Percentiles rank a stretch among this genome's conserved stretches.
phyloP scores from a whole-genome alignment of 2,888 invertebrate species.

The Parascotia fuliginaria region DNA sequence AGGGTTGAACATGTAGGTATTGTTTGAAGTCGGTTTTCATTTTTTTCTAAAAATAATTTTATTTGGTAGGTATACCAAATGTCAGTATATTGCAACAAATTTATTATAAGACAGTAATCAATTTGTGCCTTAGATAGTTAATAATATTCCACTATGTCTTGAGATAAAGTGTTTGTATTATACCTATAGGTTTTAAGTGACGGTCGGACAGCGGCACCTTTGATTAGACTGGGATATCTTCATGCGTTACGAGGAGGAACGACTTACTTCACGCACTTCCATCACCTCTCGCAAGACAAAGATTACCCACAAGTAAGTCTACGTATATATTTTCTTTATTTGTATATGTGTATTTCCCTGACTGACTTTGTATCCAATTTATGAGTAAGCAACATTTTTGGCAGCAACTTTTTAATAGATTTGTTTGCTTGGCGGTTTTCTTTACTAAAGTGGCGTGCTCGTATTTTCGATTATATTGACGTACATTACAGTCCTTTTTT shows the following conservation, averaged over 20 bases:
- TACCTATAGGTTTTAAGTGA: constrained; percentile 90
- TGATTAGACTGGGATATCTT: constrained; percentile 91
- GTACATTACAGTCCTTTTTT: constrained; percentile 14
- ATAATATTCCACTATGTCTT: too few species aligned
- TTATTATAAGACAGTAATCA: too few species aligned
- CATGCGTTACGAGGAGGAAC: constrained; percentile 92
- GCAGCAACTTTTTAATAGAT: constrained; percentile 32
- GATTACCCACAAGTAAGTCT: constrained; percentile 89
- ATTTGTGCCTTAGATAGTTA: too few species aligned
- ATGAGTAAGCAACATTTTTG: constrained; percentile 20
- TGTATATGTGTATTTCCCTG: not conserved
- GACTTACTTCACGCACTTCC: constrained; percentile 95
- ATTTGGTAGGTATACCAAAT: too few species aligned
- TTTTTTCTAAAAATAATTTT: too few species aligned
- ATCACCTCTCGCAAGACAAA: constrained; percentile 93
- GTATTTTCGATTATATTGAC: constrained; percentile 34
- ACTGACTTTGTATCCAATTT: not conserved
- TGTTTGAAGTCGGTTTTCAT: too few species aligned
- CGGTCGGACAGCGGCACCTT: constrained; percentile 95
- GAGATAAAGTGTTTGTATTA: not conserved
- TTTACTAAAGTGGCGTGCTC: constrained; percentile 34
- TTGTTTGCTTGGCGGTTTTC: constrained; percentile 32
- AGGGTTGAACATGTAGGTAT: too few species aligned
- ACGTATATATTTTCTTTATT: not conserved
- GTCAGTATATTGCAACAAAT: too few species aligned